Percentiles rank a stretch among this genome's conserved stretches.
phyloP scores from a whole-genome alignment of 2,797 vertebrate genomes.

The Pagetopsis macropterus region DNA sequence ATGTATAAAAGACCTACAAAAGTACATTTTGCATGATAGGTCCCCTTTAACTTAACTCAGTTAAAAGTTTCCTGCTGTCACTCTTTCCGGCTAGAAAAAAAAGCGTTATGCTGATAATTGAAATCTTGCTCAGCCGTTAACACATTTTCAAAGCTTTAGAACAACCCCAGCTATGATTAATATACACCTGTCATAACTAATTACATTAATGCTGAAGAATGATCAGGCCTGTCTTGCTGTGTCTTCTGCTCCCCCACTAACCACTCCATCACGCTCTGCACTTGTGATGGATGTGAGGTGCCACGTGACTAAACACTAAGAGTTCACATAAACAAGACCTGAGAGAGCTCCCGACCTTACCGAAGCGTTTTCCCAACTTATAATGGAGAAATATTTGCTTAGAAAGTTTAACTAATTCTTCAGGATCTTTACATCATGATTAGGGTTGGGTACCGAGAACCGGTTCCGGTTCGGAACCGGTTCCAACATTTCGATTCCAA shows the following conservation, averaged over 20 bases:
- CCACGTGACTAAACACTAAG: constrained; percentile 42
- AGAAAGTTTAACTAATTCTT: background rate
- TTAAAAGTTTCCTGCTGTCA: constrained; percentile 8
- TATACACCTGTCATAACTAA: constrained; percentile 78
- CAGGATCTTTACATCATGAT: background rate
- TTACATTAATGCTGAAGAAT: constrained; percentile 69
- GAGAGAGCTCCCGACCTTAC: background rate
- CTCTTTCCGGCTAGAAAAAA: constrained; percentile 38
- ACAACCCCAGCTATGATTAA: constrained; percentile 66
- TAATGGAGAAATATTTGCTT: background rate
- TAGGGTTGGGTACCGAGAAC: no score
- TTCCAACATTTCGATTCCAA: no score
- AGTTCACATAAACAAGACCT: constrained; percentile 38
- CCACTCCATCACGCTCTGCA: constrained; percentile 51
- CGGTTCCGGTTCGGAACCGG: no score
- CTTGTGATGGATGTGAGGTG: constrained; percentile 45
- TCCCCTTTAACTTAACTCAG: background rate
- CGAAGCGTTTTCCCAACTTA: background rate
- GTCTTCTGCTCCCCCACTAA: constrained; percentile 54
- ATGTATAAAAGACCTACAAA: no score
- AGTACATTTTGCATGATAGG: no score
- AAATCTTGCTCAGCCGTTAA: constrained; percentile 65
- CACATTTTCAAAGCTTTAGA: constrained; percentile 64
- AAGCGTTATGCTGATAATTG: constrained; percentile 62
- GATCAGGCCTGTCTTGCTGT: constrained; percentile 62